phyloP scores from a whole-genome alignment of 1,140 invertebrate genomes.

The Odontomachus brunneus region DNA sequence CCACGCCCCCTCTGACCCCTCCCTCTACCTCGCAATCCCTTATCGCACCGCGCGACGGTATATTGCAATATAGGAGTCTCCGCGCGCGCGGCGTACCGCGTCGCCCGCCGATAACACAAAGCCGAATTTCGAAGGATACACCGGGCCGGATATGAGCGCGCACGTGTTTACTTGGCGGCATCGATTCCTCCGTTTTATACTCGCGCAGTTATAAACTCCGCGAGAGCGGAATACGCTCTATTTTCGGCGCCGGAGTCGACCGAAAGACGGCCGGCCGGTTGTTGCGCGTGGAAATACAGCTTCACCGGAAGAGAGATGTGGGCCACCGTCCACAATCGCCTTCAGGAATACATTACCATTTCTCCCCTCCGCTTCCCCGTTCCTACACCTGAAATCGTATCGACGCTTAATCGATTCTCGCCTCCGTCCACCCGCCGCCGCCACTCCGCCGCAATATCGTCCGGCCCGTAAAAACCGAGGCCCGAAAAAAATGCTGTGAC shows the following conservation, averaged over 20 bases:
- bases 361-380: too few species aligned
- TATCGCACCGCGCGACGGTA: slow-evolving; percentile 16
- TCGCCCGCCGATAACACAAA: slow-evolving; percentile 26
- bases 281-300: slow-evolving; percentile 36
- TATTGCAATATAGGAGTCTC: slow-evolving; percentile 39
- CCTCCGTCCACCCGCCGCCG: too few species aligned
- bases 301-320: slow-evolving; percentile 27
- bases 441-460: slow-evolving; percentile 12
- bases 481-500: background rate
- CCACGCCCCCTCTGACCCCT: background rate
- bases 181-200: slow-evolving; percentile 40
- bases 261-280: slow-evolving; percentile 14
- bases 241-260: slow-evolving; percentile 21
- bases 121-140: slow-evolving; percentile 41
- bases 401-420: slow-evolving; percentile 40
- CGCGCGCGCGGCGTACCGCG: too few species aligned
- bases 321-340: slow-evolving; percentile 20
- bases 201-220: slow-evolving; percentile 39
- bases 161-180: slow-evolving; percentile 49
- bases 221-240: slow-evolving; percentile 13
- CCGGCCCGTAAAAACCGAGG: slow-evolving; percentile 9
- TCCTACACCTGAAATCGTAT: slow-evolving; percentile 22
- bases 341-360: slow-evolving; percentile 51
- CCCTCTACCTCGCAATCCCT: too few species aligned
- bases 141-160: slow-evolving; percentile 41